A percentile compares a stretch with the other conserved stretches of the same genome.
Conservation (phyloP, 2,113 vertebrate genomes). For the Proterorhinus semilunaris region DNA sequence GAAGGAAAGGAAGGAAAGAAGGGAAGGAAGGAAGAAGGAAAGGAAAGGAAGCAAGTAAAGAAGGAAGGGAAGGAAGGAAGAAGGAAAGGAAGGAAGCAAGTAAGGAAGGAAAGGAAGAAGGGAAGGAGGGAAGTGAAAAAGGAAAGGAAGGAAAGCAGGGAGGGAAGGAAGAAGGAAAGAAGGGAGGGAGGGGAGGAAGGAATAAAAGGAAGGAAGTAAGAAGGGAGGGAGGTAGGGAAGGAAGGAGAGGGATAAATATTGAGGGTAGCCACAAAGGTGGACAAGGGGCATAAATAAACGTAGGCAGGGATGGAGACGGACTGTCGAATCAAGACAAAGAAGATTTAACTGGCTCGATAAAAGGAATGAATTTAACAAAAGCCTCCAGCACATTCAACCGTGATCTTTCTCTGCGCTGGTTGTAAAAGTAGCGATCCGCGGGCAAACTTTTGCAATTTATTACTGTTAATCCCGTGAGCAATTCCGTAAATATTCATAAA, state of each 20-base stretch:
- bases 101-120: too few relatives aligned
- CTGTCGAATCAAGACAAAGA: conserved; percentile 5
- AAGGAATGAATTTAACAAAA: conserved; percentile 2
- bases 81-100: too few relatives aligned
- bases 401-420: neutral
- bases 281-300: conserved; percentile 2
- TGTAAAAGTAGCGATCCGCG: neutral
- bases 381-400: neutral
- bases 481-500: conserved; percentile 9
- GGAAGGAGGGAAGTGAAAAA: too few relatives aligned
- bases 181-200: too few relatives aligned
- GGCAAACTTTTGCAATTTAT: conserved; percentile 10
- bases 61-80: too few relatives aligned
- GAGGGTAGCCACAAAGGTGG: neutral
- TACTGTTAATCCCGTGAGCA: neutral
- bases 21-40: too few relatives aligned
- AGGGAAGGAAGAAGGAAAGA: too few relatives aligned
- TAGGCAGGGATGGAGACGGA: neutral
- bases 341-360: conserved; percentile 10
- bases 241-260: neutral
- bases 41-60: too few relatives aligned
- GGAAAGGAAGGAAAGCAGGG: too few relatives aligned
- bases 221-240: too few relatives aligned
- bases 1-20: too few relatives aligned
- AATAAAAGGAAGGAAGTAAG: too few relatives aligned